Conservation (phyloP, 2,888 invertebrate species). For the Mesopsocus fuscifrons region DNA sequence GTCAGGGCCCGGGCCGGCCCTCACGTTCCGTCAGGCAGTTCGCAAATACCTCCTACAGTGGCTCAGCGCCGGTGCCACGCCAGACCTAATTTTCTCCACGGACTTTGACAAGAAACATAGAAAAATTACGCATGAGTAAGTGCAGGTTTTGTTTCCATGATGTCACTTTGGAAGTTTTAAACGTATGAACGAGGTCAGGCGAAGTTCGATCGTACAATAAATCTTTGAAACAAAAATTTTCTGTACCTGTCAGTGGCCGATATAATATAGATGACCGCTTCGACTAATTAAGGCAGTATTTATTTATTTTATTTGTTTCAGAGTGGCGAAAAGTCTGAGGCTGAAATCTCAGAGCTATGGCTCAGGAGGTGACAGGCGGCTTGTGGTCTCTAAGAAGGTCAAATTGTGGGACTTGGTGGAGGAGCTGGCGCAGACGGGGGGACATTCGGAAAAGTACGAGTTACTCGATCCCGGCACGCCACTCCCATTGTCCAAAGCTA, state of each 20-base stretch:
- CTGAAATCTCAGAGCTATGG: constrained; percentile 33
- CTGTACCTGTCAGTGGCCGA: no score
- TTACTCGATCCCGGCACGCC: constrained; percentile 22
- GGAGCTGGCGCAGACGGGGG: constrained; percentile 27
- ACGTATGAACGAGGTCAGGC: no score
- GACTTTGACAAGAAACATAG: constrained; percentile 46
- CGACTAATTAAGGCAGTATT: no score
- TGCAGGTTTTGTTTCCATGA: constrained; percentile 7
- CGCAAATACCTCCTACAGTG: constrained; percentile 20
- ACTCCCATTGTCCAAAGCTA: no score
- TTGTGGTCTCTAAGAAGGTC: constrained; percentile 31
- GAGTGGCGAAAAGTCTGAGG: constrained; percentile 26
- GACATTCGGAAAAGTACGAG: constrained; percentile 31
- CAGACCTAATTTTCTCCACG: constrained; percentile 36
- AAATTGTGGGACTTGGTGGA: constrained; percentile 26
- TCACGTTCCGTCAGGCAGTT: constrained; percentile 15
- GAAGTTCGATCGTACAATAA: no score
- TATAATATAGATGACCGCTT: not conserved
- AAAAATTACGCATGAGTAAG: constrained; percentile 35
- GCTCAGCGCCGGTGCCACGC: constrained; percentile 21
- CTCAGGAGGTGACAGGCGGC: constrained; percentile 25
- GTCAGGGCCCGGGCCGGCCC: constrained; percentile 7
- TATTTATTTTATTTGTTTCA: constrained; percentile 19
- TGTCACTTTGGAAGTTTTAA: not conserved
- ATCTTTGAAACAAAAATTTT: no score